Evolutionary conservation across 2,888 invertebrate genomes (phyloP), one percentile per base, ranked within the genome.

Genomic region (Drosophila mayaguana): DNA sequence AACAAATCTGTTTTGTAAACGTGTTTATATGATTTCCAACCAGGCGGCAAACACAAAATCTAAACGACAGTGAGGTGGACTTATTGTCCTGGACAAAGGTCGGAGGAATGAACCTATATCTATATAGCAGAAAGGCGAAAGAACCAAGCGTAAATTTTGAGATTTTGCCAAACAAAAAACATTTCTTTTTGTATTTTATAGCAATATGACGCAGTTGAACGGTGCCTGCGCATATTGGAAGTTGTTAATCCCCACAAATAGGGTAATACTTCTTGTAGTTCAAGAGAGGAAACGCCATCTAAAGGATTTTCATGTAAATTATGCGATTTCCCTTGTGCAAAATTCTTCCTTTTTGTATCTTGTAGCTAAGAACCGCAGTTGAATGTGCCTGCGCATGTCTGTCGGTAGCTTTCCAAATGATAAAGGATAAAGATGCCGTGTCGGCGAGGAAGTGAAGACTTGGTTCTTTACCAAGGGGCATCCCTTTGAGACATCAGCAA

Each of bases 161-260:
- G 77, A 66, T 75, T 70, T 68, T 63, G 51, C 57, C 62, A 64
- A 32, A 63, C 63, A 63, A 69, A 65, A 55, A 55, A 46, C 22
- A 69, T 74, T 59, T 63, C 68, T 68, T 63, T 75, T 64, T 64
- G 48, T 69, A 69, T 78, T 72, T 88, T 89, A 64, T 84, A 89
- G 90, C 90, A 74, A 81, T 89, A 75, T 78, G 75, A 72, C 71
- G 87, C 83, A 84, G 90, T 89, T 87, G 89, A 89, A 55, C 90
- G 72, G 90, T 85, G 51, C 87, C 84, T 87, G 85, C 71, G 63
- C 80, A 73, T 78, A 72, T 77, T 83, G 72, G 73, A 57, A 63
- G 45, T 55, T 55, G 45, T 48, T 42, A 59, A 64, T 42, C 46
- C 59, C 53, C 54, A 62, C 11, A 42, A 59, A 57, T 62, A 57